Percentiles rank a stretch among this genome's conserved stretches.
Conservation (phyloP, 2,113 vertebrate species). For the Toxostoma redivivum region DNA sequence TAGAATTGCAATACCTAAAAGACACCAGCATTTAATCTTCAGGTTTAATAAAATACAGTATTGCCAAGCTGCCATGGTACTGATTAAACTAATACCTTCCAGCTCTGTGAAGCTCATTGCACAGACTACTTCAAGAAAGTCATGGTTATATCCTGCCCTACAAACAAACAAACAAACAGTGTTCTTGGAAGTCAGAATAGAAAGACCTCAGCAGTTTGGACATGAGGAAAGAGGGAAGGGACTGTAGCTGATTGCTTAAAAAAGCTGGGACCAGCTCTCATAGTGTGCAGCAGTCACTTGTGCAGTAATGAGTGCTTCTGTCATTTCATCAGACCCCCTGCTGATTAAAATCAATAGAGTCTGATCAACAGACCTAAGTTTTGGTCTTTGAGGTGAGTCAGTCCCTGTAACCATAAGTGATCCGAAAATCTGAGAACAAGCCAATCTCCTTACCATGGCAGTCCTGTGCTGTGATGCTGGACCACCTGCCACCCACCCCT, state of each 20-base stretch:
- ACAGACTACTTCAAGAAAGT: neutral
- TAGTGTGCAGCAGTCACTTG: neutral
- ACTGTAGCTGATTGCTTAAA: neutral
- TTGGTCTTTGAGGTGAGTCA: neutral
- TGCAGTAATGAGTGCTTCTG: neutral
- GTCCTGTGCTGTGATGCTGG: fast-evolving
- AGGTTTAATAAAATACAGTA: neutral
- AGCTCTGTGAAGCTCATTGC: neutral
- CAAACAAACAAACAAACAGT: neutral
- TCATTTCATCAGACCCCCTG: neutral
- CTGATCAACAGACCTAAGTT: neutral
- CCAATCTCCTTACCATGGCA: neutral
- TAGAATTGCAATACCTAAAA: neutral
- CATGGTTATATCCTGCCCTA: neutral
- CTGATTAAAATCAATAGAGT: neutral
- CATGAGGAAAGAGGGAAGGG: neutral
- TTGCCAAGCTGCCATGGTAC: neutral
- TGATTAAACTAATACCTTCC: neutral
- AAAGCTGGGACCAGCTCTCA: neutral
- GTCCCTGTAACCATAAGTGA: neutral
- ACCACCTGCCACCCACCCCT: fast-evolving
- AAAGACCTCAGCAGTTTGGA: neutral
- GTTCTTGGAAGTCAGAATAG: neutral
- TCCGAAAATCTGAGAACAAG: fast-evolving
- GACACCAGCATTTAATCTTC: neutral